Base-by-base conservation (phyloP, 1,140 invertebrate genomes). In the Drosophila navojoa region DNA sequence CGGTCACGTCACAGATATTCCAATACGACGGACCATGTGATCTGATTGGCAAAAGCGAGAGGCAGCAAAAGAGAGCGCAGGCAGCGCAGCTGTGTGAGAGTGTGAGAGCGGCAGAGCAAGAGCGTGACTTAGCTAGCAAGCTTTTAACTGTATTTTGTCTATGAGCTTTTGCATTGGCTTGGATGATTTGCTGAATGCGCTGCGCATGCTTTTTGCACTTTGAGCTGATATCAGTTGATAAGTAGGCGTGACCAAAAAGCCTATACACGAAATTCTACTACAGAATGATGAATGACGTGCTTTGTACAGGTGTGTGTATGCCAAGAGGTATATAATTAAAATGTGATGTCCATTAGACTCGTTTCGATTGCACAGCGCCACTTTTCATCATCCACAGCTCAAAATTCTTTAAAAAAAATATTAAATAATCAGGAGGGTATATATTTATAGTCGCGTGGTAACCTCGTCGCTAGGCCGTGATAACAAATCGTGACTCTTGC, bases 401-500 rank as follows among this genome's bases (percentile, higher is more conserved):
- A 77, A 61, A 62, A 74, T 55, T 75, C 66, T 70, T 19, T 32
- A 35, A 35, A 35, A 35, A 35, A 35, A 35, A 35, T 35, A 35
- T 7, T 35, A 35, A 35, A 70, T 85, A 77, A 74, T 77, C 71
- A 81, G 62, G 75, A 81, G 81, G 64, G 81, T 86, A 86, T 86
- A 86, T 81, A 81, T 86, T 86, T 86, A 86, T 86, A 86, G 81
- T 77, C 81, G 81, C 71, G 70, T 86, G 69, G 81, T 85, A 85
- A 86, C 81, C 81, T 86, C 81, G 81, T 71, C 75, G 79, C 72
- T 77, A 58, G 57, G 57, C 77, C 70, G 71, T 68, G 35, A 76
- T 86, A 85, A 79, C 59, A 60, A 35, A 16, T 42, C 68, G 57
- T 53, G 67, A 66, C 13, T 25, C 42, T 42, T 27, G 16, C 10